Evolutionary conservation across 53 echinoderm and acorn worm species (phyloP), one percentile per base, ranked within the genome.

Genomic region (Crossaster papposus): DNA sequence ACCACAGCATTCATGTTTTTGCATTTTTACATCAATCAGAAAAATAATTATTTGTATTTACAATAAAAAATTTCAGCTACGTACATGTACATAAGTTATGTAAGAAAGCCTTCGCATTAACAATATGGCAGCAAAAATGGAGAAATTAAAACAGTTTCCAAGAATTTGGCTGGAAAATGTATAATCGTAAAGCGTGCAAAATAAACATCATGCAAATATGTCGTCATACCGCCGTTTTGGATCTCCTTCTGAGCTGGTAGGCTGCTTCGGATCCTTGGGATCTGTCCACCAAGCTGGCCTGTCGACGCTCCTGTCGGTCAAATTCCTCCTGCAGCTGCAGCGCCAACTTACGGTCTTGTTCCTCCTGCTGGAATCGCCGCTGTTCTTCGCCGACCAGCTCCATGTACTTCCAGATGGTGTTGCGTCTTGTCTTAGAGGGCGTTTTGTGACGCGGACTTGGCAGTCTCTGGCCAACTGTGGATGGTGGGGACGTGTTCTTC

Each of bases 401-500:
- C 94, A 97, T 90, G 89, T 95, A 97, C 50, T 91, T 94, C 81
- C 89, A 83, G 70, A 94, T 90, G 28, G 94, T 96, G 85, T 94
- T 94, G 51, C 81, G 79, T 13, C 92, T 87, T 20, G 91, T 92
- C 51, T 90, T 84, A 12, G 84, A 84, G 15, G 91, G 91, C 26
- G 91, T 81, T 58, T 87, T 36, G 3, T 33, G 54, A n/a, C 18
- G 51, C n/a, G 38, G 50, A 29, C 65, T 65, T 22, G 23, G 34
- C 15, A 34, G 18, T 24, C 30, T 90, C 77, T 65, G 62, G 17
- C 28, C 86, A 22, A 30, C 58, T 14, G 15, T 9, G 31, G 88
- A 64, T 4, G 89, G 82, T 11, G 82, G 81, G 58, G 75, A 53
- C 0, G 91, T 37, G 20, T 78, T 70, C 51, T 85, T 91, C n/a